Conservation (phyloP, 2,113 vertebrate genomes). For the Mustelus asterias region DNA sequence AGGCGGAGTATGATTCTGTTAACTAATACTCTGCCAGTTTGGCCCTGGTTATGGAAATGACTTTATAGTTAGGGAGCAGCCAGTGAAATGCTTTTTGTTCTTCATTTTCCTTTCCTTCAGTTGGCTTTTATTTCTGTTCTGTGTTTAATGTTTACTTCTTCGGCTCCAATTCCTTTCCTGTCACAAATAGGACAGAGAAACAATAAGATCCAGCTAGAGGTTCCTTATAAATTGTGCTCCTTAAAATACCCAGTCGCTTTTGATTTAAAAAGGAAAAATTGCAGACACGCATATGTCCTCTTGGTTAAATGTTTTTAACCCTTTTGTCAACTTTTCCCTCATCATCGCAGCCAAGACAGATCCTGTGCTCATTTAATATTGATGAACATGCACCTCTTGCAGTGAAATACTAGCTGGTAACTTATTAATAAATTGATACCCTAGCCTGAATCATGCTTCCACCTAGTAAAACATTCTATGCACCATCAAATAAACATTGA, state of each 20-base stretch:
- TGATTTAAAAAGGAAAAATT: not conserved
- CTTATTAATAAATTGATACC: not conserved
- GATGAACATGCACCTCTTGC: not conserved
- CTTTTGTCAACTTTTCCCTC: not conserved
- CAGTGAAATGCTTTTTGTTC: not conserved
- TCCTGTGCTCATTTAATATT: not conserved
- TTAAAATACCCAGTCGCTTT: not conserved
- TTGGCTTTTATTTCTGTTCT: not conserved
- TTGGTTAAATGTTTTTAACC: not conserved
- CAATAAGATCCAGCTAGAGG: not conserved
- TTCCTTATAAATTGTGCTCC: not conserved
- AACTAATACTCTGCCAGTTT: not conserved
- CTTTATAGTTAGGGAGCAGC: not conserved
- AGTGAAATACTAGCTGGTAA: not conserved
- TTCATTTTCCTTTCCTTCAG: not conserved
- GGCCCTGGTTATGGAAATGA: not conserved
- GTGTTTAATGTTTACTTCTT: not conserved
- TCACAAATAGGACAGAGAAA: not conserved
- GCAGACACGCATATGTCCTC: not conserved
- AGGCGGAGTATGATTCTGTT: not conserved
- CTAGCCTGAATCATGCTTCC: not conserved
- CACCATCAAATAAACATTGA: not conserved
- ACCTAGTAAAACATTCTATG: not conserved
- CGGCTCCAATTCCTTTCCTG: not conserved
- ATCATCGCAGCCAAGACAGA: not conserved